Evolutionary conservation across 2,888 invertebrate species (phyloP), one percentile per base, ranked within the genome.

Genomic region (Apodemia duryi): DNA sequence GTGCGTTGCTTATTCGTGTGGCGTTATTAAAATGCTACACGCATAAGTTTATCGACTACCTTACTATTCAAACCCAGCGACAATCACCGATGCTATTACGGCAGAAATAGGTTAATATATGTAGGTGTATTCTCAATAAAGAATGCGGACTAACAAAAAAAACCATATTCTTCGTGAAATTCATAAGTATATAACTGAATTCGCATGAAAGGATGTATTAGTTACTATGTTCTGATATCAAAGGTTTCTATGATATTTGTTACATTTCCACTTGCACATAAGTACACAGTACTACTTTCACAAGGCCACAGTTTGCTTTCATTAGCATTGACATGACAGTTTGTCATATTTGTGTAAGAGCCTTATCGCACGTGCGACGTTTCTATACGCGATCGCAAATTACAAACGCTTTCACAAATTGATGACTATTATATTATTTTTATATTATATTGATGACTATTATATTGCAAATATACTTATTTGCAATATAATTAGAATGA

Each of bases 371-470:
- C 57, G 57, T 57, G 57, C 57, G 57, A 32, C 57, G 35, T 32
- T 57, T 57, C 57, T 28, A 57, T 57, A 57, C 57, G 54, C 54
- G 54, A 54, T 29, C 57, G 32, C 13, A 32, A 32, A 32, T 35
- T 35, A 57, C 57, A 49, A n/a, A 57, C 57, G 57, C 57, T 60
- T 60, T 60, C 57, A 60, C 57, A 60, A 60, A 51, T 13, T 21
- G 13, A 46, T 46, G 13, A 13, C 46, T 46, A n/a, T n/a, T n/a
- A n/a, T n/a, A n/a, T n/a, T n/a, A n/a, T n/a, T n/a, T n/a, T n/a
- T n/a, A n/a, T n/a, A n/a, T n/a, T n/a, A n/a, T n/a, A n/a, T n/a
- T n/a, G n/a, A n/a, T n/a, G n/a, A n/a, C n/a, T n/a, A n/a, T n/a
- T n/a, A n/a, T n/a, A n/a, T n/a, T n/a, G n/a, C n/a, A n/a, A 46